Base-by-base conservation (phyloP, 2,888 invertebrate species). In the Melolontha melolontha region DNA sequence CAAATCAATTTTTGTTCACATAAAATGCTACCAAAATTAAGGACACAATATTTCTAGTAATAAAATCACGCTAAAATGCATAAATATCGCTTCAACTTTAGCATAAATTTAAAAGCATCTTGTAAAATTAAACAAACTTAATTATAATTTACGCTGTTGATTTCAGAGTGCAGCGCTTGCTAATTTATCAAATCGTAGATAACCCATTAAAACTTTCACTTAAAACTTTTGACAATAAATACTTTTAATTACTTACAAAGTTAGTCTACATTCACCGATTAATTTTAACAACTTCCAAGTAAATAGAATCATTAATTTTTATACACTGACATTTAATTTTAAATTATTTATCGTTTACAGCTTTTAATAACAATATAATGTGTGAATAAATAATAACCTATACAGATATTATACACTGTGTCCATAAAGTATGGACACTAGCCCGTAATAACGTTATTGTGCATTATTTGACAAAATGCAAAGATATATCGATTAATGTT, bases 331-430 rank as follows among this genome's bases (percentile, higher is more conserved):
- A 5, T 16, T 16, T 11, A 47, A 47, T n/a, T 7, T 1, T 47
- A 54, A 10, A 54, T 34, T 10, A 34, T 54, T 17, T 8, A 51
- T 51, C n/a, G 16, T 5, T 51, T 1, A 8, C 44, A 69, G 29
- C 40, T 12, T 44, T 71, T 70, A 69, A 74, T 73, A 22, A 2
- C 4, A 22, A 4, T 4, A 22, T 22, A 4, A 4, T 1, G 22
- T 1, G 22, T 4, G 22, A 22, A 22, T 22, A 22, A 22, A 22
- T 22, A 22, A 22, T 22, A 22, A 2, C 22, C 2, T 22, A 22
- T 22, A 22, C 4, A 22, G 22, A 22, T 2, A 22, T 22, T 22
- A 2, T 22, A 22, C 22, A 22, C 4, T 22, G n/a, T n/a, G n/a
- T n/a, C n/a, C n/a, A n/a, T n/a, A n/a, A n/a, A n/a, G n/a, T n/a